These are phyloP conservation scores for Saccostrea glomerata DNA, from an alignment of 1,140 invertebrate genomes.

Conservation along the genomic window DNA sequence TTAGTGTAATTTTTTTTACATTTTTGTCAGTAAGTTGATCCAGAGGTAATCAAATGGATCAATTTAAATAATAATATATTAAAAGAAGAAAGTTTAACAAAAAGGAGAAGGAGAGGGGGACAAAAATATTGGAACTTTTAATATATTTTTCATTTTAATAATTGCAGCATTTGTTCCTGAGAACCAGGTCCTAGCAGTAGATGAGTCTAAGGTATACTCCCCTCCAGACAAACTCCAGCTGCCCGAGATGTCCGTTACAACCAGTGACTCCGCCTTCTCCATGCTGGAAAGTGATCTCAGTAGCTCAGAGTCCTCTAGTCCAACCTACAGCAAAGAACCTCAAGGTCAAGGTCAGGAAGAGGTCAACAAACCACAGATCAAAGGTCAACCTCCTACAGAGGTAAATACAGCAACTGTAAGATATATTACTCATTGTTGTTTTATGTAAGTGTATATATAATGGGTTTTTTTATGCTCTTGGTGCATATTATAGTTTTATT, in stretches of 20 bases:
- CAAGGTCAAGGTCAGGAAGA: slow-evolving; percentile 42
- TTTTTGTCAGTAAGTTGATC: too few relatives aligned
- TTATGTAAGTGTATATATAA: too few relatives aligned
- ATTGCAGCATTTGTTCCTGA: slow-evolving; percentile 71
- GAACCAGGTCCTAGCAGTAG: slow-evolving; percentile 81
- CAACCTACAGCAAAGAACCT: slow-evolving; percentile 65
- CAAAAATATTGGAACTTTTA: too few relatives aligned
- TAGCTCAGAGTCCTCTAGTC: slow-evolving; percentile 71
- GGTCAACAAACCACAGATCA: slow-evolving; percentile 31
- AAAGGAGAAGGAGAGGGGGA: too few relatives aligned
- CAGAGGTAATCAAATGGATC: too few relatives aligned
- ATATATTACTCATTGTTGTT: too few relatives aligned
- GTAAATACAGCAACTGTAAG: neutral
- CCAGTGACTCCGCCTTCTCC: slow-evolving; percentile 75
- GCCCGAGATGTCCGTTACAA: slow-evolving; percentile 79
- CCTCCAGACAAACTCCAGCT: slow-evolving; percentile 88
- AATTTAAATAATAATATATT: too few relatives aligned
- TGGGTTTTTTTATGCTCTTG: too few relatives aligned
- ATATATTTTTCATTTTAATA: neutral
- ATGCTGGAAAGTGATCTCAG: slow-evolving; percentile 74
- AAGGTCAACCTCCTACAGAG: slow-evolving; percentile 10
- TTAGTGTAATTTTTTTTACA: too few relatives aligned
- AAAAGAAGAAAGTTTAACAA: too few relatives aligned
- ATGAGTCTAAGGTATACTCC: slow-evolving; percentile 87
- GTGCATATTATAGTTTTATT: too few relatives aligned